These are phyloP conservation scores for Oreohelix idahoensis DNA, from an alignment of 1,140 invertebrate genomes.

Conservation along the genomic window DNA sequence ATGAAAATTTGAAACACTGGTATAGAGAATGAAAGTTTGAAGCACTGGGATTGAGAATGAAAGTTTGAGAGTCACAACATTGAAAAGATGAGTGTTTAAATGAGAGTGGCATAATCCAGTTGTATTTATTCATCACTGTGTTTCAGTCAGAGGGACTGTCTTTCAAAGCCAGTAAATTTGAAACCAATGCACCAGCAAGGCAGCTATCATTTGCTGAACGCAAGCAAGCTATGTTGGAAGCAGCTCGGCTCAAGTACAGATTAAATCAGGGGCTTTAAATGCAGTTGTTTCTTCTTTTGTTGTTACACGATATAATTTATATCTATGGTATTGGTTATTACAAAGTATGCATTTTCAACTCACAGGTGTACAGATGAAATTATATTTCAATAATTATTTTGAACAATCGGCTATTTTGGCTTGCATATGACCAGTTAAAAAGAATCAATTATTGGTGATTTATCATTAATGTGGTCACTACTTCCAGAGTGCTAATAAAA, in stretches of 20 bases:
- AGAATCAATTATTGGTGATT: no score
- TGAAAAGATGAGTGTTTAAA: no score
- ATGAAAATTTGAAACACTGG: no score
- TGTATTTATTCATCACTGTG: neutral
- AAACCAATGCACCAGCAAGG: slow-evolving; percentile 79
- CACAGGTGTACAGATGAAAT: neutral
- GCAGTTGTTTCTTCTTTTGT: neutral
- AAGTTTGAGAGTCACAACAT: no score
- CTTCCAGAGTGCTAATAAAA: no score
- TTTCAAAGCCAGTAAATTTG: slow-evolving; percentile 72
- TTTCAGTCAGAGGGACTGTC: slow-evolving; percentile 2
- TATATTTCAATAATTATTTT: neutral
- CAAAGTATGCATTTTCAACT: neutral
- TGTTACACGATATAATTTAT: slow-evolving; percentile 4
- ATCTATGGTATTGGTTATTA: neutral
- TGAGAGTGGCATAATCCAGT: no score
- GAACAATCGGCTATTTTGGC: neutral
- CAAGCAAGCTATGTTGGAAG: slow-evolving; percentile 84
- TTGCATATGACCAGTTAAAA: no score
- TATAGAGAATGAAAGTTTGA: no score
- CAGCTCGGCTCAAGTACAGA: slow-evolving; percentile 84
- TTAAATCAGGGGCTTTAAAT: slow-evolving; percentile 79
- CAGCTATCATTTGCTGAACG: slow-evolving; percentile 83
- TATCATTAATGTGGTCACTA: no score
- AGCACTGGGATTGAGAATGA: no score